Evolutionary conservation across 2,888 invertebrate genomes (phyloP).

Genomic region (Clistopyga incitator): DNA sequence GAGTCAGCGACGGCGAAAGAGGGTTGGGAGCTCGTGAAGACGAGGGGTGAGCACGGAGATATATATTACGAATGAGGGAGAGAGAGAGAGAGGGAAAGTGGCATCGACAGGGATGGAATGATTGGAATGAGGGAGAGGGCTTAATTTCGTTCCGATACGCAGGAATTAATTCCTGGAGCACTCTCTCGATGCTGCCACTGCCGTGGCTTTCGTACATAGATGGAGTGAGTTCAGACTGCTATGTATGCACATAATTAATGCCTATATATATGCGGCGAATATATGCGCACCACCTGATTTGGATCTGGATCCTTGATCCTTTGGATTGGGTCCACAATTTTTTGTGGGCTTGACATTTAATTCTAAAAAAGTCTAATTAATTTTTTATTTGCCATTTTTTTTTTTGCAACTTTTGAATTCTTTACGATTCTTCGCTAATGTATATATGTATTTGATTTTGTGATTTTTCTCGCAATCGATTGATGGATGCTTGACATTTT

Average conservation of each 20-base stretch:
- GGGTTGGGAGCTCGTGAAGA: background rate
- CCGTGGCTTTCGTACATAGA: constrained; percentile 12
- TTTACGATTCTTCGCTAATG: too few species aligned
- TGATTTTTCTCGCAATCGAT: too few species aligned
- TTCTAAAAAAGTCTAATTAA: too few species aligned
- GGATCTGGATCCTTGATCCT: too few species aligned
- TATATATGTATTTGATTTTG: too few species aligned
- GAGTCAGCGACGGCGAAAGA: constrained; percentile 17
- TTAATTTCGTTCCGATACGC: constrained; percentile 65
- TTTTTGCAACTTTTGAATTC: too few species aligned
- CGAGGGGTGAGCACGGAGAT: background rate
- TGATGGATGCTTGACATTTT: too few species aligned
- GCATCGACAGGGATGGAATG: constrained; percentile 13
- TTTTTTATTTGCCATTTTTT: too few species aligned
- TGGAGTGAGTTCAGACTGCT: background rate
- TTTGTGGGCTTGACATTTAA: too few species aligned
- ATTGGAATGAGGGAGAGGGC: constrained; percentile 28
- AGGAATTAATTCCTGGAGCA: constrained; percentile 63
- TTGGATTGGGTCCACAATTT: too few species aligned
- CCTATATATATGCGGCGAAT: background rate
- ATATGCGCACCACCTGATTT: too few species aligned
- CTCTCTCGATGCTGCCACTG: constrained; percentile 20
- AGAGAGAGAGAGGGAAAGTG: constrained; percentile 6
- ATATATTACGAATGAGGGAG: background rate
- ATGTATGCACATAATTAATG: background rate